Evolutionary conservation across 2,888 invertebrate genomes (phyloP).

Genomic region (Pemphredon lugubris): DNA sequence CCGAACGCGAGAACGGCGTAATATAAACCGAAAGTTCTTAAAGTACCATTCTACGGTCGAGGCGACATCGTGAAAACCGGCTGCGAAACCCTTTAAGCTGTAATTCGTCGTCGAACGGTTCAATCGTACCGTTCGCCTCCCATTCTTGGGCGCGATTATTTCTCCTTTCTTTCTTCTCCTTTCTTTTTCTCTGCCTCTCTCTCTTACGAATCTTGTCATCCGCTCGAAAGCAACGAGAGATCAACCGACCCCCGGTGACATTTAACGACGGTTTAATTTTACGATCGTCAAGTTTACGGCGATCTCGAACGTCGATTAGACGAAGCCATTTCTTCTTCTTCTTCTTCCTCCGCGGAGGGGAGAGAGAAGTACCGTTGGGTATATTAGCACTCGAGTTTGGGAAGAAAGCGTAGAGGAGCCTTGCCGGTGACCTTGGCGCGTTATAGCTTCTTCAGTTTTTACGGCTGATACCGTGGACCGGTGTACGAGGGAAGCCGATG

Average conservation of each 20-base stretch:
- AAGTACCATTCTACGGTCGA: background rate
- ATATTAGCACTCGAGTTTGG: slow-evolving; percentile 51
- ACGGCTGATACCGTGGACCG: slow-evolving; percentile 57
- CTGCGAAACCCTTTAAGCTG: slow-evolving; percentile 10
- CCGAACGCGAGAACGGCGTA: background rate
- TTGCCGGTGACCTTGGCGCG: slow-evolving; percentile 60
- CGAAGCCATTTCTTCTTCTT: slow-evolving; percentile 42
- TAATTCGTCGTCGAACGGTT: slow-evolving; percentile 9
- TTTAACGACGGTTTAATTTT: slow-evolving; percentile 67
- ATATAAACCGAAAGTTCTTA: background rate
- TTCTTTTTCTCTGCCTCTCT: slow-evolving; percentile 1
- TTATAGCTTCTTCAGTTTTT: slow-evolving; percentile 62
- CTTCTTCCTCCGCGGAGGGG: too few relatives aligned
- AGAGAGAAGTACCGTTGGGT: slow-evolving; percentile 46
- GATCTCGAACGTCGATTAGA: slow-evolving; percentile 65
- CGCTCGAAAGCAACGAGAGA: slow-evolving; percentile 38
- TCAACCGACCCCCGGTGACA: slow-evolving; percentile 46
- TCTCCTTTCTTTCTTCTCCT: slow-evolving; percentile 2
- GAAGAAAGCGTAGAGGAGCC: slow-evolving; percentile 58
- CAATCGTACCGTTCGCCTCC: slow-evolving; percentile 7
- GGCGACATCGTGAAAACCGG: slow-evolving; percentile 10
- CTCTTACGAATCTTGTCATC: slow-evolving; percentile 18
- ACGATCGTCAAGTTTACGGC: slow-evolving; percentile 63
- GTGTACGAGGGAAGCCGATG: slow-evolving; percentile 55
- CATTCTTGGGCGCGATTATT: background rate